Evolutionary conservation across 2,888 invertebrate genomes (phyloP).

Genomic region (Eilema depressum): DNA sequence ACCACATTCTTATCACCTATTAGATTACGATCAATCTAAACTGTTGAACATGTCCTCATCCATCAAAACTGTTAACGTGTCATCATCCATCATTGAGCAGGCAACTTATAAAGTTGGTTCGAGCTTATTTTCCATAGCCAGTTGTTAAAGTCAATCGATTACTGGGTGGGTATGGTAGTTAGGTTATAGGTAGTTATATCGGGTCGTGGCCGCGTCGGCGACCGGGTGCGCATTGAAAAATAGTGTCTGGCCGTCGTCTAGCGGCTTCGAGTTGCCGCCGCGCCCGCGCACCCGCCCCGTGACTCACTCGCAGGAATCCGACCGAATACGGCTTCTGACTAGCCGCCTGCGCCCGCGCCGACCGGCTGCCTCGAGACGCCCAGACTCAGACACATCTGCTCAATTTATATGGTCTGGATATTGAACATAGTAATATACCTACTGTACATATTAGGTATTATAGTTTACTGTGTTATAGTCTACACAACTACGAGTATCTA

Average conservation of each 20-base stretch:
- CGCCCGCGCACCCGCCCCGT: constrained; percentile 53
- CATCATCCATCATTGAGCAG: constrained; percentile 35
- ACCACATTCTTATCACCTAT: constrained; percentile 23
- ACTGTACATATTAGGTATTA: constrained; percentile 38
- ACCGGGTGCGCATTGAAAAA: constrained; percentile 63
- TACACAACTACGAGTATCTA: constrained; percentile 11
- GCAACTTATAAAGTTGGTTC: constrained; percentile 26
- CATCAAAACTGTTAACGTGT: constrained; percentile 34
- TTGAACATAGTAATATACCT: constrained; percentile 53
- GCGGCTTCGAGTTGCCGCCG: constrained; percentile 40
- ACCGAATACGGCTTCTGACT: constrained; percentile 60
- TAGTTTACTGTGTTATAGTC: too few species aligned
- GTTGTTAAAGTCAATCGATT: constrained; percentile 43
- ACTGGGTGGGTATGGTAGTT: constrained; percentile 29
- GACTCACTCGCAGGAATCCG: constrained; percentile 71
- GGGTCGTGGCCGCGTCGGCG: constrained; percentile 50
- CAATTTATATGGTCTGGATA: constrained; percentile 63
- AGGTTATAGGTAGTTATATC: constrained; percentile 54
- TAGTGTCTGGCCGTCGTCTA: constrained; percentile 78
- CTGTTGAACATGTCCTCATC: constrained; percentile 29
- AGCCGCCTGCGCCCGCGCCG: constrained; percentile 33
- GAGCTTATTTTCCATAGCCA: constrained; percentile 35
- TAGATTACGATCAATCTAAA: constrained; percentile 41
- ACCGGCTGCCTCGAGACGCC: constrained; percentile 22
- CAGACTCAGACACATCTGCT: constrained; percentile 55